Conservation (phyloP, 2,797 vertebrate genomes). For the Crocidura indochinensis region DNA sequence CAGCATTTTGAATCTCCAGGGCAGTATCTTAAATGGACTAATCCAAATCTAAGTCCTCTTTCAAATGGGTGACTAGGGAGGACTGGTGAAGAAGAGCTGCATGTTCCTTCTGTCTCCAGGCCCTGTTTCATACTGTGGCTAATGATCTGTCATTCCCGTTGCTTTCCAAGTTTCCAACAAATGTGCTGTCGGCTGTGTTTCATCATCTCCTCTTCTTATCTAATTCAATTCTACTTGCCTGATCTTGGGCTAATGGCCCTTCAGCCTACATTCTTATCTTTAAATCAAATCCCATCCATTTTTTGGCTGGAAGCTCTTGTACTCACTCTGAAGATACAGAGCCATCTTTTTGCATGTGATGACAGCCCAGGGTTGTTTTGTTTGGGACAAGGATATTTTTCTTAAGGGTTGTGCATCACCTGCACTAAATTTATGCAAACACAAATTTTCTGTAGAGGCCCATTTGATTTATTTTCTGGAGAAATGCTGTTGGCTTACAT, state of each 20-base stretch:
- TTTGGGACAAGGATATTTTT: background rate
- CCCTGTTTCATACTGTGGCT: background rate
- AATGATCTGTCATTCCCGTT: background rate
- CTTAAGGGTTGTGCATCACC: background rate
- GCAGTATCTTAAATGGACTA: background rate
- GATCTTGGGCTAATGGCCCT: background rate
- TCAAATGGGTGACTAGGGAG: background rate
- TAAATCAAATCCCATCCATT: background rate
- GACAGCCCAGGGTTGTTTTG: background rate
- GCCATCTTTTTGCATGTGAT: background rate
- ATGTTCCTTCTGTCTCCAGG: background rate
- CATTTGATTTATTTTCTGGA: background rate
- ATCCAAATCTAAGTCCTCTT: background rate
- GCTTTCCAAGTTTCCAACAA: background rate
- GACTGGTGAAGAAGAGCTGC: background rate
- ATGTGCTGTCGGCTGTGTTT: background rate
- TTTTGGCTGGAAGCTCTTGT: background rate
- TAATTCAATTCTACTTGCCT: background rate
- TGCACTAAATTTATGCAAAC: background rate
- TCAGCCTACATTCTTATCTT: constrained; percentile 4
- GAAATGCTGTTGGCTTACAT: background rate
- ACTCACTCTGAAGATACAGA: background rate
- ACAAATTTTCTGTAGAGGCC: background rate
- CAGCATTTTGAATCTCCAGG: background rate
- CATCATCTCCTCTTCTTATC: background rate